Evolutionary conservation across 2,888 invertebrate genomes (phyloP), one percentile per base, ranked within the genome.

Genomic region (Tridacna gigas): DNA sequence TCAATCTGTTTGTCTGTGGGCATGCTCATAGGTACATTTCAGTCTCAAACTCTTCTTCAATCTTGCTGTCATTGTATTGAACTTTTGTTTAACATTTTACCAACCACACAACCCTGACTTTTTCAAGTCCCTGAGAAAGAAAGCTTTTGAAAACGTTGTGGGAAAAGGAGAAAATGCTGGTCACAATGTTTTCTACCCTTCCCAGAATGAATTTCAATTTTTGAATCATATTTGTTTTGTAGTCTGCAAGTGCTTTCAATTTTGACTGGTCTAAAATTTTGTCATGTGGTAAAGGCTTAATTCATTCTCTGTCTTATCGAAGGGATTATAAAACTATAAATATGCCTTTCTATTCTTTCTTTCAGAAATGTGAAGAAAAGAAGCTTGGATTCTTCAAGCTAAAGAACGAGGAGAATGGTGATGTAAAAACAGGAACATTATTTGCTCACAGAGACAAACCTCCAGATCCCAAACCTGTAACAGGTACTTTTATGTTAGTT

Each of bases 341-440:
- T n/a, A n/a, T n/a, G n/a, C 37, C 2, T 37, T 37, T 37, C 37
- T 37, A 37, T 4, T 37, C 37, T 26, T 25, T 45, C 74, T 51
- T 67, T 12, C 67, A 75, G 76, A 74, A 84, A 73, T 26, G 67
- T 51, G 77, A 48, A 25, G 67, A 84, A 69, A 88, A 88, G 65
- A 80, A 75, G 22, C 67, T 88, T 37, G 88, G 88, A 45, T 83
- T 84, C 74, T 88, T 88, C 45, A 88, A 86, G 51, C 37, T 88
- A 51, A 88, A 88, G 67, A 51, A 75, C 26, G 81, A 84, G 47
- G 83, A 80, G n/a, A 66, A 69, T 37, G 88, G 77, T 45, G 86
- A 84, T 26, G 74, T 86, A 9, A 85, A 81, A 48, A 78, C 84
- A 22, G 88, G 88, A 4, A 77, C 65, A 56, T 56, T 88, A 45